A percentile compares a stretch with the other conserved stretches of the same genome.
Evolutionary conservation across 1,140 invertebrate species (phyloP).

Genomic region (Polypedilum pembai): DNA sequence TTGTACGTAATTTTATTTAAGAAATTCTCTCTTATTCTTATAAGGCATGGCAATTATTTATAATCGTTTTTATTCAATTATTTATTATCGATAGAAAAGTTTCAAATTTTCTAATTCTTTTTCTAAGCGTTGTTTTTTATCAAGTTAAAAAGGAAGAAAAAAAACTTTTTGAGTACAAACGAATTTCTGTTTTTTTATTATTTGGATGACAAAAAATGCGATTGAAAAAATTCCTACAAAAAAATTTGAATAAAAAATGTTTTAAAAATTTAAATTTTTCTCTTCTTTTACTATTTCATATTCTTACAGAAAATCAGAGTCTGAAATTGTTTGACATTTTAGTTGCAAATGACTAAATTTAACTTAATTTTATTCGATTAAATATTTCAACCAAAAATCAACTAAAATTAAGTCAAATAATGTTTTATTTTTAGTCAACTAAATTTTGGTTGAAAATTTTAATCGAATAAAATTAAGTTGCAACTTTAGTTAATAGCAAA

Average conservation of each 20-base stretch:
- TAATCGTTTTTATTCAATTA: not conserved
- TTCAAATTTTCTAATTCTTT: not conserved
- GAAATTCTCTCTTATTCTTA: not conserved
- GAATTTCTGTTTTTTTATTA: no score
- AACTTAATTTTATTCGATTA: no score
- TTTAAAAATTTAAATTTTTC: not conserved
- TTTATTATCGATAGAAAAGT: not conserved
- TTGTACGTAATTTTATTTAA: slow-evolving; percentile 6
- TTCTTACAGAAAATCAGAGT: not conserved
- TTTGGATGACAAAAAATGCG: not conserved
- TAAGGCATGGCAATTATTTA: slow-evolving; percentile 27
- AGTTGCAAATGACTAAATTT: no score
- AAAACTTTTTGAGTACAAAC: not conserved
- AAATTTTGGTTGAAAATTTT: no score
- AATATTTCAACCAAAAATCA: no score
- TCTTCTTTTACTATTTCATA: not conserved
- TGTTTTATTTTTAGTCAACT: no score
- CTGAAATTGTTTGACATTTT: not conserved
- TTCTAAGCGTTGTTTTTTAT: not conserved
- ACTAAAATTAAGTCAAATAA: no score
- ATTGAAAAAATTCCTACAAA: slow-evolving; percentile 1
- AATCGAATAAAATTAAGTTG: no score
- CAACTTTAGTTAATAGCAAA: not conserved
- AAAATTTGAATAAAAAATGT: not conserved
- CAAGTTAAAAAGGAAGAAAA: not conserved